Conservation (phyloP, 2,888 invertebrate genomes). For the Alcis repandata region DNA sequence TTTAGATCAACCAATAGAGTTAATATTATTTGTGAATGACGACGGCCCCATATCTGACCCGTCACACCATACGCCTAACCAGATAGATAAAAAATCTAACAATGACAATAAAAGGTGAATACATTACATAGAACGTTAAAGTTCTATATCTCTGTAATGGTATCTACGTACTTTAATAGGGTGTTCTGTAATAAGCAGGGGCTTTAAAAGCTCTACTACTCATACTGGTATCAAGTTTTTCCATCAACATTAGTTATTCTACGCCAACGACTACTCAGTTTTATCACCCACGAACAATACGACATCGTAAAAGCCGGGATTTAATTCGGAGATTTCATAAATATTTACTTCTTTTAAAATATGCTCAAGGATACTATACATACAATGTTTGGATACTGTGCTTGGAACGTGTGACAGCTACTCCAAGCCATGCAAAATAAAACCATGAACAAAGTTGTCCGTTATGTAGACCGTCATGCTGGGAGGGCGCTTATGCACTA, state of each 20-base stretch:
- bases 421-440: conserved; percentile 59
- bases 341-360: conserved; percentile 68
- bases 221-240: conserved; percentile 14
- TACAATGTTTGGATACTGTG: conserved; percentile 53
- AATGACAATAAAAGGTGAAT: neutral
- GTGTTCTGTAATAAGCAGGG: conserved; percentile 1
- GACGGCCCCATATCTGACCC: no score
- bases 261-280: conserved; percentile 57
- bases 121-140: neutral
- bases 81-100: neutral
- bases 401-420: conserved; percentile 62
- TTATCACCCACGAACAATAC: conserved; percentile 64
- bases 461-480: conserved; percentile 2
- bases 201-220: conserved; percentile 12
- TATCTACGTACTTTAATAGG: neutral
- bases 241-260: conserved; percentile 60
- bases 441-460: conserved; percentile 27
- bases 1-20: no score
- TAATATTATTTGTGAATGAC: no score
- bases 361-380: conserved; percentile 57
- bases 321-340: conserved; percentile 74
- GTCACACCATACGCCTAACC: no score
- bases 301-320: conserved; percentile 64
- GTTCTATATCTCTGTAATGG: neutral
- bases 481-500: conserved; percentile 41